phyloP scores from a whole-genome alignment of 2,797 vertebrate species.

The Microtus obscurus region DNA sequence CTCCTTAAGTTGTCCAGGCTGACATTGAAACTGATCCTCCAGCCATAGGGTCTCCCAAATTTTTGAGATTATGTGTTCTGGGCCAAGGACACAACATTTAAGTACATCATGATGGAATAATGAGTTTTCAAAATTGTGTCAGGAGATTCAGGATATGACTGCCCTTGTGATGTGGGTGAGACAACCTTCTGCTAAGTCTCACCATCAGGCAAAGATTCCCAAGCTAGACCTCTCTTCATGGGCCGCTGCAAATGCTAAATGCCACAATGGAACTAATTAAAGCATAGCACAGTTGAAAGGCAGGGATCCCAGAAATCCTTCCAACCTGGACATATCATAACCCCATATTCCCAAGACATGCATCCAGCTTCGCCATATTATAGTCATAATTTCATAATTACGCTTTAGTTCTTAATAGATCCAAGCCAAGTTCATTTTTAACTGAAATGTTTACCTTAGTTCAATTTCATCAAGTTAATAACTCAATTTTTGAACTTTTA shows the following conservation, averaged over 20 bases:
- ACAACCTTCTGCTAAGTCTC: not conserved
- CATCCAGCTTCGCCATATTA: constrained; percentile 22
- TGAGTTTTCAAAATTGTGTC: not conserved
- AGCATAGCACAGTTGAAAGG: not conserved
- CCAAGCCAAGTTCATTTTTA: not conserved
- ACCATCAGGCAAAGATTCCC: not conserved
- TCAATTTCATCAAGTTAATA: constrained; percentile 44
- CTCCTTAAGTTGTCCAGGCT: not conserved
- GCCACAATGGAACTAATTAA: not conserved
- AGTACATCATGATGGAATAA: not conserved
- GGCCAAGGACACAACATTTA: not conserved
- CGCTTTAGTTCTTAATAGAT: constrained; percentile 34
- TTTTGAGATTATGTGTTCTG: not conserved
- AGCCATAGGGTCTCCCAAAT: not conserved
- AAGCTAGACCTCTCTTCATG: not conserved
- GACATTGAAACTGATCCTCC: not conserved
- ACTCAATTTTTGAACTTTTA: constrained; percentile 39
- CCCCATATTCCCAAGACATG: constrained; percentile 2
- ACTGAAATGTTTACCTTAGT: constrained; percentile 10
- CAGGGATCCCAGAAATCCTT: not conserved
- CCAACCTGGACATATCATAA: not conserved
- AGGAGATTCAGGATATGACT: not conserved
- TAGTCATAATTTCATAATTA: constrained; percentile 21
- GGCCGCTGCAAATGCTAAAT: not conserved
- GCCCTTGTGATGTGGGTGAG: not conserved